phyloP scores from a whole-genome alignment of 1,140 invertebrate species.

The Drosophila obscura region DNA sequence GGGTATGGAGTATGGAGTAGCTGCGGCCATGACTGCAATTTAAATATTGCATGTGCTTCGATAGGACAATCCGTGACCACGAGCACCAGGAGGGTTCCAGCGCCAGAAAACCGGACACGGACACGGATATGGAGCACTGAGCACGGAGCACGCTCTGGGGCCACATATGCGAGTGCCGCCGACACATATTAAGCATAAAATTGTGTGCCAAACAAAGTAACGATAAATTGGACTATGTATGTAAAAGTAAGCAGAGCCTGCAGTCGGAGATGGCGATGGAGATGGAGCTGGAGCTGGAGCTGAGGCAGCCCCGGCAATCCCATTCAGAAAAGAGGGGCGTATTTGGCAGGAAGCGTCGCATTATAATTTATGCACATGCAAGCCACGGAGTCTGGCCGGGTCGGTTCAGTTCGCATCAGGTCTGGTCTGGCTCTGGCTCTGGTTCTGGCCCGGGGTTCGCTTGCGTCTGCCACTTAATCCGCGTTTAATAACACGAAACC shows the following conservation, averaged over 20 bases:
- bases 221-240: constrained; percentile 65
- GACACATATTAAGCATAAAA: constrained; percentile 77
- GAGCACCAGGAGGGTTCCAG: constrained; percentile 6
- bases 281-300: constrained; percentile 26
- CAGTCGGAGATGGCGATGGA: constrained; percentile 33
- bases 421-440: constrained; percentile 16
- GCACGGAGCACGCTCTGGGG: neutral
- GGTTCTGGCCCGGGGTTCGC: constrained; percentile 8
- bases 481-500: constrained; percentile 79
- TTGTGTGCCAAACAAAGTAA: constrained; percentile 74
- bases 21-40: constrained; percentile 60
- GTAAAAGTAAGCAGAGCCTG: constrained; percentile 50
- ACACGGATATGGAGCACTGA: constrained; percentile 18
- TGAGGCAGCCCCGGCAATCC: constrained; percentile 15
- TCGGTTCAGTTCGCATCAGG: constrained; percentile 34
- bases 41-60: constrained; percentile 74
- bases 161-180: constrained; percentile 66
- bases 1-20: constrained; percentile 51
- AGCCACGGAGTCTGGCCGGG: constrained; percentile 71
- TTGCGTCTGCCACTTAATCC: constrained; percentile 67
- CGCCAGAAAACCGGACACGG: constrained; percentile 5
- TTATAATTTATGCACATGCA: constrained; percentile 80
- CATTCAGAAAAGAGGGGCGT: constrained; percentile 52
- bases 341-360: constrained; percentile 59
- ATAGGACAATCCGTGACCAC: constrained; percentile 40